A percentile compares a stretch with the other conserved stretches of the same genome.
phyloP scores from a whole-genome alignment of 2,888 invertebrate genomes.

The Mechanitis messenoides region DNA sequence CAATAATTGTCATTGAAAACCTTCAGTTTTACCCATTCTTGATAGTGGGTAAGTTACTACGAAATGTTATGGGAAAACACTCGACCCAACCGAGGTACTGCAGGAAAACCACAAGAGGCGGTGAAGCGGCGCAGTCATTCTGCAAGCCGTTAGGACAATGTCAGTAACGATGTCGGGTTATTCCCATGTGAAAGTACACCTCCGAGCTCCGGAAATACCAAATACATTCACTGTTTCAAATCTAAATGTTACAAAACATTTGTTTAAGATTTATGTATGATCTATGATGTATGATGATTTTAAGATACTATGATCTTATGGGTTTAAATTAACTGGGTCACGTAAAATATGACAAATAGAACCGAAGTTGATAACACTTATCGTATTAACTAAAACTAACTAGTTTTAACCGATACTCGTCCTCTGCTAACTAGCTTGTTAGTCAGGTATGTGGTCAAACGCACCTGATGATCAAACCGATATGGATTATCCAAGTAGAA shows the following conservation, averaged over 20 bases:
- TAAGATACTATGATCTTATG: too few species aligned
- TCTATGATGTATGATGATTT: too few species aligned
- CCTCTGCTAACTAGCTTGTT: neutral
- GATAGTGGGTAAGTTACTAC: neutral
- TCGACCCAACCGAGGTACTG: too few species aligned
- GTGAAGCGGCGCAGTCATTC: constrained; percentile 15
- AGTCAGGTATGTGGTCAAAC: constrained; percentile 13
- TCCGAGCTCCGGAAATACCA: constrained; percentile 48
- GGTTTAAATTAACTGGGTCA: too few species aligned
- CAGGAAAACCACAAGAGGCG: constrained; percentile 35
- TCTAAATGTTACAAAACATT: neutral
- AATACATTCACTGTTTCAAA: constrained; percentile 23
- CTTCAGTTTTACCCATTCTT: too few species aligned
- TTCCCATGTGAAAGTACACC: constrained; percentile 57
- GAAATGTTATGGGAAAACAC: constrained; percentile 12
- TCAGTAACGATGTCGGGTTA: constrained; percentile 40
- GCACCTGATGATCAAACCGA: constrained; percentile 20
- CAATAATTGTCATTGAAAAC: too few species aligned
- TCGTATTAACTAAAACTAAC: too few species aligned
- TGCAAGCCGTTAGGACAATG: constrained; percentile 18
- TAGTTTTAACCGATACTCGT: too few species aligned
- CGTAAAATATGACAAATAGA: too few species aligned
- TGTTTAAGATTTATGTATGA: too few species aligned
- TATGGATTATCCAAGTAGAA: constrained; percentile 24
- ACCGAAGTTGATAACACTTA: too few species aligned